These are phyloP conservation scores for Mugil cephalus DNA, from an alignment of 2,113 vertebrate genomes.

Conservation along the genomic window DNA sequence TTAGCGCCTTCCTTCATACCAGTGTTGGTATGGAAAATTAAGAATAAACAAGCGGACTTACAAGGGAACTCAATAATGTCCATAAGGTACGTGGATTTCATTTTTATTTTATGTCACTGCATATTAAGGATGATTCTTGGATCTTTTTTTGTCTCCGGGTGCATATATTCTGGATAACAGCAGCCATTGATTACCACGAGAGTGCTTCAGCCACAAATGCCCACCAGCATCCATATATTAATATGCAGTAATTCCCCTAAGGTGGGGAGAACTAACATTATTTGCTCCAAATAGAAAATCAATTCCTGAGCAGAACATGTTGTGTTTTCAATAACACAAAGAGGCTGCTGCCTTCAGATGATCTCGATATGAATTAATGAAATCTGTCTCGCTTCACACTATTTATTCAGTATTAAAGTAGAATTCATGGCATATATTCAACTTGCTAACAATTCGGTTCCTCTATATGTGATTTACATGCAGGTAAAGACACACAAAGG, in stretches of 20 bases:
- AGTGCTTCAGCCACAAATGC: slow-evolving; percentile 38
- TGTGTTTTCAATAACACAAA: slow-evolving; percentile 67
- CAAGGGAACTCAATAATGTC: slow-evolving; percentile 31
- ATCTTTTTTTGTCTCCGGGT: slow-evolving; percentile 41
- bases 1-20: slow-evolving; percentile 13
- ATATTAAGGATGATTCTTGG: slow-evolving; percentile 24
- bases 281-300: slow-evolving; percentile 71
- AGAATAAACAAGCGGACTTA: background rate
- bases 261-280: slow-evolving; percentile 51
- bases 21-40: background rate
- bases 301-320: slow-evolving; percentile 62
- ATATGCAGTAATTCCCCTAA: slow-evolving; percentile 60
- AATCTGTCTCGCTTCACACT: slow-evolving; percentile 57
- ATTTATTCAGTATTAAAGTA: slow-evolving; percentile 71
- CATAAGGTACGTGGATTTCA: slow-evolving; percentile 34
- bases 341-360: slow-evolving; percentile 54
- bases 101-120: slow-evolving; percentile 29
- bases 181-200: slow-evolving; percentile 60
- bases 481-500: slow-evolving; percentile 50
- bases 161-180: slow-evolving; percentile 61
- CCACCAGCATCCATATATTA: slow-evolving; percentile 41
- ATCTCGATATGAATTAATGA: slow-evolving; percentile 69
- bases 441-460: slow-evolving; percentile 64
- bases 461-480: slow-evolving; percentile 56
- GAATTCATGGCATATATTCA: slow-evolving; percentile 67